phyloP scores from a whole-genome alignment of 2,113 vertebrate genomes.

The Pseudolaguvia tuberculata region DNA sequence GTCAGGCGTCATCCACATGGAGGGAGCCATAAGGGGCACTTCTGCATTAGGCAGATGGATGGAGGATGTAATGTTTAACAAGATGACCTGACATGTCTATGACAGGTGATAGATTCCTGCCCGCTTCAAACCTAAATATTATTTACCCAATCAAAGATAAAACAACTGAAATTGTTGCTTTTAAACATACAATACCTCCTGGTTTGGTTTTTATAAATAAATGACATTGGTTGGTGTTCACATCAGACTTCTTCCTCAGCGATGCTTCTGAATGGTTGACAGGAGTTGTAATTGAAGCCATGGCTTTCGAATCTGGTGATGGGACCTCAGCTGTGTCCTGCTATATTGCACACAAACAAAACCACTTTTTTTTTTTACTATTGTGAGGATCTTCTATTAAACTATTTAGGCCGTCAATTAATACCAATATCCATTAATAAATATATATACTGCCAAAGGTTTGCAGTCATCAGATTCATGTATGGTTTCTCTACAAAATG shows the following conservation, averaged over 20 bases:
- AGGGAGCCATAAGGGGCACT: conserved; percentile 73
- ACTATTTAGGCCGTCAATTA: too few relatives aligned
- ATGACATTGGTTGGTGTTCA: conserved; percentile 5
- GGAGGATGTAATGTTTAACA: too few relatives aligned
- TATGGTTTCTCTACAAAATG: too few relatives aligned
- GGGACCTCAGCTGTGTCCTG: conserved; percentile 69
- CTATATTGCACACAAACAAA: conserved; percentile 62
- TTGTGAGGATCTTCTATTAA: not conserved
- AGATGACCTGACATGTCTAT: too few relatives aligned
- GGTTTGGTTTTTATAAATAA: conserved; percentile 28
- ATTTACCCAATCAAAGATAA: not conserved
- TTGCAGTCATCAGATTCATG: too few relatives aligned
- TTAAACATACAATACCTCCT: conserved; percentile 31
- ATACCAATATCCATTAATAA: too few relatives aligned
- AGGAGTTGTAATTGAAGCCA: conserved; percentile 30
- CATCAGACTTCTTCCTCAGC: not conserved
- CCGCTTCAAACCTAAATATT: not conserved
- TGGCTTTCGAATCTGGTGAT: conserved; percentile 66
- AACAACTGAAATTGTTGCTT: not conserved
- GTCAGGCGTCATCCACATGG: conserved; percentile 97
- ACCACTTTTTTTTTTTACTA: not conserved
- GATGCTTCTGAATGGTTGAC: conserved; percentile 45
- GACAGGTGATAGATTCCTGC: too few relatives aligned
- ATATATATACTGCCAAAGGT: too few relatives aligned
- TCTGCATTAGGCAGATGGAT: conserved; percentile 14